phyloP scores from a whole-genome alignment of 1,140 invertebrate species.

The Meteorus sp. region DNA sequence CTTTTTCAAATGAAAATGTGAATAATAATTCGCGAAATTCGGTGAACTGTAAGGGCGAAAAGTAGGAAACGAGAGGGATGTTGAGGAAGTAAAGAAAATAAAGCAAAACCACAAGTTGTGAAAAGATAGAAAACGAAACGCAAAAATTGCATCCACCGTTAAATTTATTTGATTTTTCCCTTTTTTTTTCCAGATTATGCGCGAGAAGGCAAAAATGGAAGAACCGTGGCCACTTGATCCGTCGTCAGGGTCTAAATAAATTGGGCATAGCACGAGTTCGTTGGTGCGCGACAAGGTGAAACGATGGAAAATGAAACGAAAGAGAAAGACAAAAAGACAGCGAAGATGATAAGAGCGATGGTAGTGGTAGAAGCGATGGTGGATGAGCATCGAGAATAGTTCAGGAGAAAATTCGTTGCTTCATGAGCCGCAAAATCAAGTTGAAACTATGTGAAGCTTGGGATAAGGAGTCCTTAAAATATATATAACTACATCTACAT shows the following conservation, averaged over 20 bases:
- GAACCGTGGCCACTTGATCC: conserved; percentile 7
- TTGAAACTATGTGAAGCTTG: conserved; percentile 33
- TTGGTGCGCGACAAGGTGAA: background rate
- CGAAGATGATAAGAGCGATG: too few species aligned
- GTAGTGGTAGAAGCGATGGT: background rate
- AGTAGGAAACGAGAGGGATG: too few species aligned
- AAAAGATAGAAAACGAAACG: background rate
- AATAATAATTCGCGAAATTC: too few species aligned
- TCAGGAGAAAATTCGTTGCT: conserved; percentile 48
- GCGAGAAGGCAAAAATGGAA: background rate
- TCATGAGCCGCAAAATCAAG: conserved; percentile 57
- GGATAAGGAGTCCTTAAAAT: background rate
- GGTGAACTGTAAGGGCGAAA: too few species aligned
- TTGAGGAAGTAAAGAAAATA: too few species aligned
- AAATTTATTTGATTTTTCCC: too few species aligned
- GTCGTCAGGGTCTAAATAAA: background rate
- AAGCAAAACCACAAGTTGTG: too few species aligned
- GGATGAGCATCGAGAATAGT: conserved; percentile 16
- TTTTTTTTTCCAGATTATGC: too few species aligned
- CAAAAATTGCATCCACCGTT: background rate
- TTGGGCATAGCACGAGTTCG: background rate
- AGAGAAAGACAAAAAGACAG: too few species aligned
- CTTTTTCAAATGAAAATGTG: too few species aligned
- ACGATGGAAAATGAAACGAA: background rate
- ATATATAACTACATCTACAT: conserved; percentile 21